These are phyloP conservation scores for Aythya baeri DNA, from an alignment of 2,113 vertebrate genomes.

Conservation along the genomic window DNA sequence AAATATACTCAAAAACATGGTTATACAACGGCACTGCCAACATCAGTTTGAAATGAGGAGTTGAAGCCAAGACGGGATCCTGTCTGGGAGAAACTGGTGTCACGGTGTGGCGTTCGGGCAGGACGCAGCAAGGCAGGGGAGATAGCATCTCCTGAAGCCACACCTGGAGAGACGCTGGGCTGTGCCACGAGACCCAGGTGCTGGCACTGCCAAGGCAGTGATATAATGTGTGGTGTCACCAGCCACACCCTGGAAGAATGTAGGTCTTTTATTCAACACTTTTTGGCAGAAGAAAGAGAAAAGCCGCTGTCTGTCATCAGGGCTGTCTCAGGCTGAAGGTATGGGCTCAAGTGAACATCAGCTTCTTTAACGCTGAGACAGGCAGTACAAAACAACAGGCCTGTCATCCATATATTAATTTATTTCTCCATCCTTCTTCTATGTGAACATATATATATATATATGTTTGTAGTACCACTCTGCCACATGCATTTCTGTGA, in stretches of 20 bases:
- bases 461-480: neutral
- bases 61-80: neutral
- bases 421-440: neutral
- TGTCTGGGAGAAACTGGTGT: neutral
- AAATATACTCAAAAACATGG: neutral
- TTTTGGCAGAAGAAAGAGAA: neutral
- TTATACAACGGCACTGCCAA: neutral
- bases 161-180: neutral
- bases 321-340: neutral
- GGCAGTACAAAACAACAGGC: neutral
- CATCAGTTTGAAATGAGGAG: neutral
- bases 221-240: slow-evolving; percentile 1
- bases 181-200: neutral
- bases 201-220: neutral
- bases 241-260: slow-evolving; percentile 43
- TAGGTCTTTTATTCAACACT: neutral
- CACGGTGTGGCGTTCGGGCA: neutral
- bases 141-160: slow-evolving; percentile 27
- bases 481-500: neutral
- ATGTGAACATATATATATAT: neutral
- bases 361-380: neutral
- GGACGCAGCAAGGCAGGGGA: neutral
- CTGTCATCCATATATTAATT: neutral
- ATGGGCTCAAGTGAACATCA: neutral
- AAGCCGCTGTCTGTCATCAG: neutral